phyloP scores from a whole-genome alignment of 2,113 vertebrate species.

The Sceloporus undulatus region DNA sequence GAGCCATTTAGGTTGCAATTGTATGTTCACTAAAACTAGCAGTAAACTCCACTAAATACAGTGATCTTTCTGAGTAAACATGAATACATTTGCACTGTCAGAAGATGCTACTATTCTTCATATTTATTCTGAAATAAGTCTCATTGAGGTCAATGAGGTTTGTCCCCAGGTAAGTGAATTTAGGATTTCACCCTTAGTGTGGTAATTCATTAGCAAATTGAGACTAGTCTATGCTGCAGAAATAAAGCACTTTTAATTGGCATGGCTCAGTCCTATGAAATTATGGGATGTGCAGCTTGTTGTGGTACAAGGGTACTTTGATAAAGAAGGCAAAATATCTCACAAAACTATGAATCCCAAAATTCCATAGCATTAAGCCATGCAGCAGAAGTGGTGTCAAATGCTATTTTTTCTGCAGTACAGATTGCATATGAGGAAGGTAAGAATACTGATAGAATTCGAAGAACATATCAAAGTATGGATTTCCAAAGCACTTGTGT shows the following conservation, averaged over 20 bases:
- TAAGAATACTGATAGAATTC: background rate
- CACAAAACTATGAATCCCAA: no score
- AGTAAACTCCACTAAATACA: background rate
- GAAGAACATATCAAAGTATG: background rate
- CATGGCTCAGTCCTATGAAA: no score
- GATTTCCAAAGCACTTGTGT: background rate
- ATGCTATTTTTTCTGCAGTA: no score
- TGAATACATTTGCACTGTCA: background rate
- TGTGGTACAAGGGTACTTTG: no score
- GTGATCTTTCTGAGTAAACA: background rate
- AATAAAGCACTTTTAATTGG: no score
- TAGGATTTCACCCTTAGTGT: background rate
- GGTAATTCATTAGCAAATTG: slow-evolving; percentile 1
- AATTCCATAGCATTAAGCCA: no score
- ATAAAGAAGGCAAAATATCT: no score
- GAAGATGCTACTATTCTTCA: no score
- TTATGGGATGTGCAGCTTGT: no score
- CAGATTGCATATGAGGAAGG: background rate
- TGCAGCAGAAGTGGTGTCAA: no score
- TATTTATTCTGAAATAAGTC: background rate
- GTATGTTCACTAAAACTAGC: background rate
- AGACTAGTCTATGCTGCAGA: no score
- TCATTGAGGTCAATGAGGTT: background rate
- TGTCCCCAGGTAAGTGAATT: background rate
- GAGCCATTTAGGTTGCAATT: background rate